Evolutionary conservation across 2,113 vertebrate species (phyloP).

Genomic region (Spea multiplicata): DNA sequence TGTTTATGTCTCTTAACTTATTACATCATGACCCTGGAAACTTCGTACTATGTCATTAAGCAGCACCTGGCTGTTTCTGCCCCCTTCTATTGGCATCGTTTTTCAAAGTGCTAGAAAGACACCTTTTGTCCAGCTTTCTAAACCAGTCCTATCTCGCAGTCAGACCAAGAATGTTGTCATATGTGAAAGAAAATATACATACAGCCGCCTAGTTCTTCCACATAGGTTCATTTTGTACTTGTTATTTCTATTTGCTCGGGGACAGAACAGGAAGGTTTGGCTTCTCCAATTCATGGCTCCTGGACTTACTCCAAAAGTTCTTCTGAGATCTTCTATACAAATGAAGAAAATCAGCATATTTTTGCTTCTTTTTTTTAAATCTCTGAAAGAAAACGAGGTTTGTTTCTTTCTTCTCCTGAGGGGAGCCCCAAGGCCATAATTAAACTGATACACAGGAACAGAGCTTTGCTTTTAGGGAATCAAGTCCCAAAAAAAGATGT

Average conservation of each 20-base stretch:
- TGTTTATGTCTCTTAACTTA: too few species aligned
- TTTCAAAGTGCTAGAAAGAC: too few species aligned
- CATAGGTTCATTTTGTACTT: too few species aligned
- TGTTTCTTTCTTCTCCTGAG: constrained; percentile 14
- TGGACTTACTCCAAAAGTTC: constrained; percentile 20
- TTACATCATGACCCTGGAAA: too few species aligned
- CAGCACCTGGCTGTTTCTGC: too few species aligned
- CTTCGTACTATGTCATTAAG: too few species aligned
- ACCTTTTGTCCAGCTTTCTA: too few species aligned
- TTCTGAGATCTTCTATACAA: constrained; percentile 17
- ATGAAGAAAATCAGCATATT: constrained; percentile 27
- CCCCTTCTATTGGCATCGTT: too few species aligned
- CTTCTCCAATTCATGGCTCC: neutral
- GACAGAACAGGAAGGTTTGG: neutral
- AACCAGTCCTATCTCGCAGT: too few species aligned
- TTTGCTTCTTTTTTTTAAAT: constrained; percentile 13
- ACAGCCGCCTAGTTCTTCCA: too few species aligned
- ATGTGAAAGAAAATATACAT: too few species aligned
- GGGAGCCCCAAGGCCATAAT: constrained; percentile 32
- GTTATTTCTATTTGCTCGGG: neutral
- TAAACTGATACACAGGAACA: constrained; percentile 38
- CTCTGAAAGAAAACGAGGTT: constrained; percentile 17
- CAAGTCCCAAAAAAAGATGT: neutral
- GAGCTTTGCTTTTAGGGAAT: constrained; percentile 34
- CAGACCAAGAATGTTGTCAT: too few species aligned